phyloP scores from a whole-genome alignment of 2,113 vertebrate genomes.

The Bubo blakistoni region DNA sequence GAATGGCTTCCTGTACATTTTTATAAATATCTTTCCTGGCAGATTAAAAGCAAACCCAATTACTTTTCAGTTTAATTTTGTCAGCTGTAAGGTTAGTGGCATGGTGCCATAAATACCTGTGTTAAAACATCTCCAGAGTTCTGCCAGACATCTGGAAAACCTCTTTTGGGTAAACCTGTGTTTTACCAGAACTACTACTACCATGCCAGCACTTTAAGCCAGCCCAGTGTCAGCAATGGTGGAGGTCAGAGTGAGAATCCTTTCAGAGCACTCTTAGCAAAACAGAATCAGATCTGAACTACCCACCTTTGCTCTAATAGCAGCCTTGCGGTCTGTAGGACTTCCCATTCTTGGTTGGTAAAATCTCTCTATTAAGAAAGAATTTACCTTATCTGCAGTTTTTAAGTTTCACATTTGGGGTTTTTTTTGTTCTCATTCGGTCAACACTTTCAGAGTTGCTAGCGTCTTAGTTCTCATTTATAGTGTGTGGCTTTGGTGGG shows the following conservation, averaged over 20 bases:
- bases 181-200: background rate
- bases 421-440: background rate
- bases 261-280: background rate
- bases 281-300: background rate
- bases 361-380: background rate
- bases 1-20: background rate
- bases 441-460: conserved; percentile 2
- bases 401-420: background rate
- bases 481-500: background rate
- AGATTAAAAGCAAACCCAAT: background rate
- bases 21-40: background rate
- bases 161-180: background rate
- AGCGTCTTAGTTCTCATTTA: background rate
- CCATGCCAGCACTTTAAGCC: background rate
- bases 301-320: rapidly evolving
- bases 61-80: background rate
- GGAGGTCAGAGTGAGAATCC: background rate
- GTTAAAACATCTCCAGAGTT: background rate
- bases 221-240: background rate
- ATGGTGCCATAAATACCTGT: background rate
- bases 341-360: background rate
- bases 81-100: background rate
- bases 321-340: background rate
- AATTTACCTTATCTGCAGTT: background rate
- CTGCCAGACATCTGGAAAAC: background rate